These are phyloP conservation scores for Athalia cordata DNA, from an alignment of 2,888 invertebrate species.

Conservation along the genomic window DNA sequence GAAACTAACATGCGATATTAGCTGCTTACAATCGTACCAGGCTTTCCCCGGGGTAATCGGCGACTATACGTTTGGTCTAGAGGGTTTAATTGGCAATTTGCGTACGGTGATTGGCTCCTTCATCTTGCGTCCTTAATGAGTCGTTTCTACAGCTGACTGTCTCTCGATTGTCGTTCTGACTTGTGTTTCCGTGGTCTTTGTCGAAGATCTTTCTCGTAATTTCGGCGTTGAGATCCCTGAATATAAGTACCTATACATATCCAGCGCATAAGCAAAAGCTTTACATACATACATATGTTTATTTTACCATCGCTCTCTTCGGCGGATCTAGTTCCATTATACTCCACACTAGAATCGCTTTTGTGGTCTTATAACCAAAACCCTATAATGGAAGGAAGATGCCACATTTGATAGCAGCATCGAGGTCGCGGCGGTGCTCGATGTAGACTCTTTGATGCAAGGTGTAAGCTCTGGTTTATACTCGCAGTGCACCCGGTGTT, in stretches of 20 bases:
- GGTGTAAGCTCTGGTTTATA: conserved; percentile 20
- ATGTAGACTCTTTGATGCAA: conserved; percentile 7
- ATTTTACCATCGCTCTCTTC: neutral
- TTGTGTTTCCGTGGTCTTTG: neutral
- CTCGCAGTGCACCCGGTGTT: neutral
- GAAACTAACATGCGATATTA: conserved; percentile 13
- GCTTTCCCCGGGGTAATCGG: neutral
- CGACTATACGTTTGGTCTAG: neutral
- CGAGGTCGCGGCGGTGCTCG: neutral
- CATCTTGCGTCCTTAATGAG: conserved; percentile 2
- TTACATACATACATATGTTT: too few relatives aligned
- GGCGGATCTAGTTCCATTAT: neutral
- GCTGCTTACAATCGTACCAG: conserved; percentile 1
- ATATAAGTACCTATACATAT: conserved; percentile 1
- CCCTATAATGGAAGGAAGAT: conserved; percentile 20
- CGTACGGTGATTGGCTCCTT: conserved; percentile 21
- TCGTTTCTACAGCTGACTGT: neutral
- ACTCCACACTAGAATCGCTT: neutral
- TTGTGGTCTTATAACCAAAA: conserved; percentile 2
- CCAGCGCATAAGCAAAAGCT: neutral
- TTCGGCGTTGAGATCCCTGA: neutral
- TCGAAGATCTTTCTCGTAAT: neutral
- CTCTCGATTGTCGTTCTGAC: neutral
- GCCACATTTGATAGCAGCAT: conserved; percentile 10
- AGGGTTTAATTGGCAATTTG: conserved; percentile 28